phyloP scores from a whole-genome alignment of 2,113 vertebrate genomes.

The Tetrao urogallus region DNA sequence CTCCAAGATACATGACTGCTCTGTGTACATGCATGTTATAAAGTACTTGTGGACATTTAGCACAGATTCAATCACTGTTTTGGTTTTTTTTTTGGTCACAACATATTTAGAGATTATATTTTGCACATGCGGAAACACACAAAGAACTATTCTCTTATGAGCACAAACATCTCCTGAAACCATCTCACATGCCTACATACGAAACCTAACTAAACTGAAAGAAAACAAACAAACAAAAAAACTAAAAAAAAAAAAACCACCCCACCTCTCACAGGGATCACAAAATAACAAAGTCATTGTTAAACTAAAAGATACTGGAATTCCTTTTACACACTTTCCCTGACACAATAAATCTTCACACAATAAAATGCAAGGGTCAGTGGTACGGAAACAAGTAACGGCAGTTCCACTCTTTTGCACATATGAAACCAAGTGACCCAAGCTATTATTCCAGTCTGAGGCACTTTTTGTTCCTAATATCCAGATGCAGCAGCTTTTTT shows the following conservation, averaged over 20 bases:
- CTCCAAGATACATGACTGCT: background rate
- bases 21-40: background rate
- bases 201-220: slow-evolving; percentile 18
- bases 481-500: slow-evolving; percentile 89
- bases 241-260: slow-evolving; percentile 42
- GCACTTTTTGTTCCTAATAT: slow-evolving; percentile 88
- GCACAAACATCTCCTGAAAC: background rate
- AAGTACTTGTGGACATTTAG: background rate
- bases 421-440: slow-evolving; percentile 85
- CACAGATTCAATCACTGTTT: background rate
- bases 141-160: background rate
- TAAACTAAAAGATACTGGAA: slow-evolving; percentile 65
- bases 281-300: slow-evolving; percentile 84
- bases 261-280: slow-evolving; percentile 45
- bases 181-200: background rate
- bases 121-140: background rate
- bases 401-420: slow-evolving; percentile 85
- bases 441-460: slow-evolving; percentile 84
- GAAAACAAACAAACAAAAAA: slow-evolving; percentile 11
- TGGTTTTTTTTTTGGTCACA: background rate
- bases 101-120: background rate
- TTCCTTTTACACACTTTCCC: slow-evolving; percentile 87
- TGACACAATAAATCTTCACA: slow-evolving; percentile 81
- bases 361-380: slow-evolving; percentile 92
- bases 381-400: slow-evolving; percentile 88